Evolutionary conservation across 1,140 invertebrate species (phyloP).

Genomic region (Orchestia grillus): DNA sequence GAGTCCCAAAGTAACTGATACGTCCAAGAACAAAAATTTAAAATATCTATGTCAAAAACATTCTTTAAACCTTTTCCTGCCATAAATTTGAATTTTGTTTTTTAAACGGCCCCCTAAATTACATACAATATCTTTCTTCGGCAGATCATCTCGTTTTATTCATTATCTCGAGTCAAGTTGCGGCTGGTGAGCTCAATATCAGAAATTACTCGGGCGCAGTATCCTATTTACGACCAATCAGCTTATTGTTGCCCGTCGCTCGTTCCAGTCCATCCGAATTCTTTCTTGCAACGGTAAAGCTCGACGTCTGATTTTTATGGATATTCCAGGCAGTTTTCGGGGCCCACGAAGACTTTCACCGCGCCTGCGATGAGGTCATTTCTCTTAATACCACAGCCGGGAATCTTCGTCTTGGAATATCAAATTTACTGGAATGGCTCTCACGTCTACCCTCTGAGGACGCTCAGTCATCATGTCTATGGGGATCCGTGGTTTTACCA

Average conservation of each 20-base stretch:
- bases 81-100: too few species aligned
- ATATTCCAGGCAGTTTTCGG: neutral
- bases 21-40: too few species aligned
- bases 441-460: too few species aligned
- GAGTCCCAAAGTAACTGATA: too few species aligned
- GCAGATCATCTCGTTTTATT: too few species aligned
- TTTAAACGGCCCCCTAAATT: too few species aligned
- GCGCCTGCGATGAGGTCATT: neutral
- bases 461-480: too few species aligned
- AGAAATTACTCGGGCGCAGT: neutral
- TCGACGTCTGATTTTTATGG: neutral
- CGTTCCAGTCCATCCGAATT: neutral
- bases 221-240: neutral
- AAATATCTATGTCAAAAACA: too few species aligned
- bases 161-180: neutral
- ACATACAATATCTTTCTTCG: too few species aligned
- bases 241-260: neutral
- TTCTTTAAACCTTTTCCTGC: too few species aligned
- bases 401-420: neutral
- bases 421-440: neutral
- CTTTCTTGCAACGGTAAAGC: neutral
- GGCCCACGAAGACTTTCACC: neutral
- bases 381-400: neutral
- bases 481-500: too few species aligned
- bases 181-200: neutral